A percentile compares a stretch with the other conserved stretches of the same genome.
phyloP scores from a whole-genome alignment of 2,888 invertebrate species.

The Coleophora deauratella region DNA sequence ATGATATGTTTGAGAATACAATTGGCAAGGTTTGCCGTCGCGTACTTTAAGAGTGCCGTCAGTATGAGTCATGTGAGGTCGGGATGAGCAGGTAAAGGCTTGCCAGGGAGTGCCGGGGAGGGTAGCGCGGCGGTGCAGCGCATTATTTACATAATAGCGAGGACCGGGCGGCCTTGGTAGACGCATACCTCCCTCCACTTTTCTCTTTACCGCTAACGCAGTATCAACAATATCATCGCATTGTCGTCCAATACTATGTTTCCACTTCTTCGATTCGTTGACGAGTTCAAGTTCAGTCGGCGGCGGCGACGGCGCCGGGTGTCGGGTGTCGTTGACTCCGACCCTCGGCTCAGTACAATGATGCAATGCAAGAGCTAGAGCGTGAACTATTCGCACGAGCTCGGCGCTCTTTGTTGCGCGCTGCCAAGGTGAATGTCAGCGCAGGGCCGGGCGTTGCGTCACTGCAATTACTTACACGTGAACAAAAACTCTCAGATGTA shows the following conservation, averaged over 20 bases:
- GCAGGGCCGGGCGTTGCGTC: slow-evolving; percentile 5
- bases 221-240: too few relatives aligned
- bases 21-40: not conserved
- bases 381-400: slow-evolving; percentile 55
- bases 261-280: too few relatives aligned
- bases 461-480: too few relatives aligned
- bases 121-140: slow-evolving; percentile 25
- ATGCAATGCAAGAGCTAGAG: slow-evolving; percentile 45
- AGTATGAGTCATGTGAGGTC: not conserved
- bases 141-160: slow-evolving; percentile 60
- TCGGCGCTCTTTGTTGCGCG: slow-evolving; percentile 27
- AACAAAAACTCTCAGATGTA: too few relatives aligned
- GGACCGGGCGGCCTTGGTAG: slow-evolving; percentile 55
- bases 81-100: slow-evolving; percentile 13
- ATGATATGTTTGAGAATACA: too few relatives aligned
- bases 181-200: slow-evolving; percentile 25
- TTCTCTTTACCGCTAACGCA: not conserved
- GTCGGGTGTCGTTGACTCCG: slow-evolving; percentile 56
- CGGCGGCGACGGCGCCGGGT: slow-evolving; percentile 34
- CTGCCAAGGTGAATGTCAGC: slow-evolving; percentile 13
- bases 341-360: slow-evolving; percentile 42
- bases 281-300: slow-evolving; percentile 33
- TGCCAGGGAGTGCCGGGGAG: slow-evolving; percentile 12
- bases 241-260: too few relatives aligned
- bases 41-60: not conserved